Base-by-base conservation (phyloP, 2,113 vertebrate genomes). In the Sclerurus mexicanus region DNA sequence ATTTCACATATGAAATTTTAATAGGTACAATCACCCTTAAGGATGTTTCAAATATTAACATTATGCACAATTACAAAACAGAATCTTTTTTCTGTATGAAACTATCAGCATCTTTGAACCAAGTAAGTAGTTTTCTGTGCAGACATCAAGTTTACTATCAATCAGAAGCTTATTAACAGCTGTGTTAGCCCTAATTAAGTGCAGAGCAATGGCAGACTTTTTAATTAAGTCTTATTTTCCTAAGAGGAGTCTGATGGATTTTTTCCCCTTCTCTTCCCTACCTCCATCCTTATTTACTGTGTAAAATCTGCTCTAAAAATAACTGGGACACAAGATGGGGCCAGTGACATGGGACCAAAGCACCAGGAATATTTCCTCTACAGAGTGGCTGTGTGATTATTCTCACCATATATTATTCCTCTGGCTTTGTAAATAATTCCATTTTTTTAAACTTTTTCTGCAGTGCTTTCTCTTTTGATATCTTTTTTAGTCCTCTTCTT, bases 41-140 rank as follows among this genome's bases (percentile, higher is more conserved):
- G 93, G 95, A 96, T 96, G 82, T 96, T 95, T 97, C 94, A 97
- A 96, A 97, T 97, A 97, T 97, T 97, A 97, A 97, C 95, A 89
- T 87, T 95, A 93, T 95, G 93, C 93, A 84, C 95, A 97, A 94
- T 96, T 95, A 95, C 87, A 96, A 96, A 96, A 96, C 94, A 96
- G 97, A 87, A 87, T 55, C 75, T 94, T 96, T 93, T 90, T 96
- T 94, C 96, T 84, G 85, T 87, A 94, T 89, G 85, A 79, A 96
- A 71, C 85, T 73, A 87, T 90, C 86, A 86, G 52, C 90, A 83
- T 93, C 92, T 90, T 91, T 85, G 91, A 96, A 93, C 50, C 58
- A 86, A 72, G 47, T 93, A 96, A 89, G 93, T 95, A 95, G 79
- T 87, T 97, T 97, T 95, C 87, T 93, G 73, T 94, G 95, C 92